Percentiles rank a stretch among this genome's conserved stretches.
Conservation (phyloP, 2,888 invertebrate species). For the Acanthoscelides obtectus region DNA sequence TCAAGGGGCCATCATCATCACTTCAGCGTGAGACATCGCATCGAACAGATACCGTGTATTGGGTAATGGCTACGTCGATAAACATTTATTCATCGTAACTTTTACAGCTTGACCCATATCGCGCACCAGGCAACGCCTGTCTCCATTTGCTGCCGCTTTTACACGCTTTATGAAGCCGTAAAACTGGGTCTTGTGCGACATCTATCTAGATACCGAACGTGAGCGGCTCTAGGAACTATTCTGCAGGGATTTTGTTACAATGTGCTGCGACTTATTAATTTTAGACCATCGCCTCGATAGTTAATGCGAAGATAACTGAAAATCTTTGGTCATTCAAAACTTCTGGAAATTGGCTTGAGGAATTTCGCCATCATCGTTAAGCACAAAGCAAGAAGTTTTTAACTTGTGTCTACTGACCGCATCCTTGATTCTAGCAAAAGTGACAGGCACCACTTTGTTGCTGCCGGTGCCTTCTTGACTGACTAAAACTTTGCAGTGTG, state of each 20-base stretch:
- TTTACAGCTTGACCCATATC: neutral
- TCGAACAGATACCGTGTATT: slow-evolving; percentile 8
- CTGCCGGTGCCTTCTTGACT: too few relatives aligned
- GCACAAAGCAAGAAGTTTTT: too few relatives aligned
- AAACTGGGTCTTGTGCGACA: neutral
- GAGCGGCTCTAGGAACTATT: neutral
- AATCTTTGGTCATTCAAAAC: too few relatives aligned
- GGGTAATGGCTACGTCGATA: slow-evolving; percentile 12
- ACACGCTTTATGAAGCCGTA: neutral
- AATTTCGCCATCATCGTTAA: too few relatives aligned
- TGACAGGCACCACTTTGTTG: too few relatives aligned
- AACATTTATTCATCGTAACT: slow-evolving; percentile 11
- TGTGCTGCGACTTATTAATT: too few relatives aligned
- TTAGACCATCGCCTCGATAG: too few relatives aligned
- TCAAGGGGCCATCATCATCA: neutral
- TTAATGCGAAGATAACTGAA: too few relatives aligned
- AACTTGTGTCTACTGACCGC: too few relatives aligned
- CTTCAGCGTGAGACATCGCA: neutral
- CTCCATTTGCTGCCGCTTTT: neutral
- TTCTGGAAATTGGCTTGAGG: too few relatives aligned
- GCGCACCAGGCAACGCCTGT: slow-evolving; percentile 4
- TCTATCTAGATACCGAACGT: neutral
- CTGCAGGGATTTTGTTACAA: neutral
- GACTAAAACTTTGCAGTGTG: too few relatives aligned
- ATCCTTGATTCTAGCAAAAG: too few relatives aligned